Evolutionary conservation across 2,888 invertebrate genomes (phyloP).

Genomic region (Melieria crassipennis): DNA sequence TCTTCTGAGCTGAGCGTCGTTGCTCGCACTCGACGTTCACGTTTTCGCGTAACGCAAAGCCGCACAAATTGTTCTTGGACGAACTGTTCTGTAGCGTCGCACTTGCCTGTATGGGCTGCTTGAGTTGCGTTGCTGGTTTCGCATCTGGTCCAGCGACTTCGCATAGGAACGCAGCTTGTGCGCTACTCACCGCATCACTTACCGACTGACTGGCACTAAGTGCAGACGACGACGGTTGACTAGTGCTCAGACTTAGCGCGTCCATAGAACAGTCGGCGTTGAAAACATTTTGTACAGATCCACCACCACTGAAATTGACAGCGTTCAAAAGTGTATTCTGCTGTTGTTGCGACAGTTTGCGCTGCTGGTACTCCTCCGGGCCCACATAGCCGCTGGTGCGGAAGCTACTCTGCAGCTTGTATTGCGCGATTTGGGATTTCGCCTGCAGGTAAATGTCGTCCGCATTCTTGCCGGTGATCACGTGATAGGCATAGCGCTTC

Average conservation of each 20-base stretch:
- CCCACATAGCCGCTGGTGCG: constrained; percentile 61
- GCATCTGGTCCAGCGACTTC: too few relatives aligned
- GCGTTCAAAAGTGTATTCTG: not conserved
- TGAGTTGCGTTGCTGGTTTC: not conserved
- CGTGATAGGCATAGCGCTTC: constrained; percentile 72
- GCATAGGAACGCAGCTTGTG: constrained; percentile 11
- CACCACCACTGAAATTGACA: constrained; percentile 31
- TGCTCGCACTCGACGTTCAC: constrained; percentile 60
- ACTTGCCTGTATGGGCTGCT: constrained; percentile 50
- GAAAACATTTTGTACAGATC: constrained; percentile 52
- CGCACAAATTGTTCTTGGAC: constrained; percentile 61
- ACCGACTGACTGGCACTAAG: not conserved
- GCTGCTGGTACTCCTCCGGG: constrained; percentile 61
- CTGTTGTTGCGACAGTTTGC: constrained; percentile 47
- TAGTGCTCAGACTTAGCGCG: constrained; percentile 51
- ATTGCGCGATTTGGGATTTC: constrained; percentile 54
- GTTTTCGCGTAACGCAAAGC: constrained; percentile 61
- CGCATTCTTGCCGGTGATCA: constrained; percentile 72
- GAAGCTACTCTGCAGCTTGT: constrained; percentile 49
- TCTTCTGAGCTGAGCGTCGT: constrained; percentile 59
- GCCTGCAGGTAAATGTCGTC: constrained; percentile 70
- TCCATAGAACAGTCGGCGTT: constrained; percentile 58
- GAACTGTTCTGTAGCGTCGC: constrained; percentile 59
- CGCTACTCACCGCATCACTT: too few relatives aligned
- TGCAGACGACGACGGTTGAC: constrained; percentile 47